Evolutionary conservation across 1,140 invertebrate species (phyloP).

Genomic region (Cepaea nemoralis): DNA sequence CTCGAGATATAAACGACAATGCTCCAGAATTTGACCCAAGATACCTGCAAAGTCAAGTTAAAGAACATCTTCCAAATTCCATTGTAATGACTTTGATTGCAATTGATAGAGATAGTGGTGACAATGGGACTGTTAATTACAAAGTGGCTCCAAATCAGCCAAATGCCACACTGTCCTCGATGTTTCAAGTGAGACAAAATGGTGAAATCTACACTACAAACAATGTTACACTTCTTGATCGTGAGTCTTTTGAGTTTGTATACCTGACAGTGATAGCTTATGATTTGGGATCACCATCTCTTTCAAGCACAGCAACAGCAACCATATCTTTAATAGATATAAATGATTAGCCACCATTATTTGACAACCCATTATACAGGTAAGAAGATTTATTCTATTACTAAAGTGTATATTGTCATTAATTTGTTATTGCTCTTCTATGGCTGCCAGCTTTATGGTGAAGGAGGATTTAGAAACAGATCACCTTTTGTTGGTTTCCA

Average conservation of each 20-base stretch:
- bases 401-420: too few relatives aligned
- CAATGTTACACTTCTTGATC: not conserved
- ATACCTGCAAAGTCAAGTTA: not conserved
- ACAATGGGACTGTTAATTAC: conserved; percentile 26
- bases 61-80: not conserved
- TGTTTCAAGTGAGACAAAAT: not conserved
- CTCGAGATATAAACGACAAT: conserved; percentile 33
- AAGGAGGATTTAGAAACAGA: too few relatives aligned
- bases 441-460: too few relatives aligned
- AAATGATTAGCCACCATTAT: conserved; percentile 24
- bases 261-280: conserved; percentile 1
- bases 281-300: conserved; percentile 12
- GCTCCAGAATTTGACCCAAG: not conserved
- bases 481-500: too few relatives aligned
- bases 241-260: not conserved
- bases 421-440: too few relatives aligned
- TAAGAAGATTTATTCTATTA: too few relatives aligned
- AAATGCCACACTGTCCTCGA: not conserved
- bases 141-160: not conserved
- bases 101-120: conserved; percentile 1
- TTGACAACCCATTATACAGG: conserved; percentile 13
- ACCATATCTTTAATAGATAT: conserved; percentile 3
- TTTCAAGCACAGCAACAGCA: not conserved
- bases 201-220: not conserved
- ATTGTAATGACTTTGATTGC: conserved; percentile 14